These are phyloP conservation scores for Halcyon chelicuti DNA, from an alignment of 2,797 vertebrate species.

Conservation along the genomic window DNA sequence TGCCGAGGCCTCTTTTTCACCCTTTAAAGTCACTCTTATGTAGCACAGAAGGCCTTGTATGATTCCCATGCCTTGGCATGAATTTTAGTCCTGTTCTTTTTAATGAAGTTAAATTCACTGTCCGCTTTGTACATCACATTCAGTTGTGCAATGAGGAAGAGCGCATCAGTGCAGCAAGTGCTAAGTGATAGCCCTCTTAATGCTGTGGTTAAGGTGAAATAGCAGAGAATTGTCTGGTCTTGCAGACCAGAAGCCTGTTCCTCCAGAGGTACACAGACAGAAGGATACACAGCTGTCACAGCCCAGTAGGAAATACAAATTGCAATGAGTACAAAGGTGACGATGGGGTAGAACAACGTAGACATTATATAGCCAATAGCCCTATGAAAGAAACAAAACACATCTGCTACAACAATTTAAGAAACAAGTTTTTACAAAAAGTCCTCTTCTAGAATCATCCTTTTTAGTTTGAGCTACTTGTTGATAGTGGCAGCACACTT, in stretches of 20 bases:
- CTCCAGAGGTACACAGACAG: not conserved
- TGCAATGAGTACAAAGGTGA: conserved; percentile 92
- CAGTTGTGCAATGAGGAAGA: not conserved
- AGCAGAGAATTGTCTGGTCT: not conserved
- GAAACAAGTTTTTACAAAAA: not conserved
- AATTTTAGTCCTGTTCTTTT: not conserved
- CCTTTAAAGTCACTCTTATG: not conserved
- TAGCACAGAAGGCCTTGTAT: not conserved
- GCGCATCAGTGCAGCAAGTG: not conserved
- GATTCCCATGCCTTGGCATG: not conserved
- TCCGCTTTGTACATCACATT: not conserved
- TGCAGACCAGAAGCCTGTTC: not conserved
- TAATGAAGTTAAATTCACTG: not conserved
- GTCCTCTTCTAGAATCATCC: not conserved
- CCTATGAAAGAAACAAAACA: conserved; percentile 77
- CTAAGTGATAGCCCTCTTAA: not conserved
- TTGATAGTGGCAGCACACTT: not conserved
- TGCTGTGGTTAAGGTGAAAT: not conserved
- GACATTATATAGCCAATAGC: conserved; percentile 92
- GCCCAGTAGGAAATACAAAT: conserved; percentile 94
- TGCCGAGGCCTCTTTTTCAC: not conserved
- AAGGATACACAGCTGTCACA: conserved; percentile 97
- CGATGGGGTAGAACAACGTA: conserved; percentile 90
- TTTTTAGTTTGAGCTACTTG: not conserved
- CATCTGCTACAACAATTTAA: not conserved